Conservation (phyloP, 2,797 vertebrate species). For the Rhinoraja longicauda region DNA sequence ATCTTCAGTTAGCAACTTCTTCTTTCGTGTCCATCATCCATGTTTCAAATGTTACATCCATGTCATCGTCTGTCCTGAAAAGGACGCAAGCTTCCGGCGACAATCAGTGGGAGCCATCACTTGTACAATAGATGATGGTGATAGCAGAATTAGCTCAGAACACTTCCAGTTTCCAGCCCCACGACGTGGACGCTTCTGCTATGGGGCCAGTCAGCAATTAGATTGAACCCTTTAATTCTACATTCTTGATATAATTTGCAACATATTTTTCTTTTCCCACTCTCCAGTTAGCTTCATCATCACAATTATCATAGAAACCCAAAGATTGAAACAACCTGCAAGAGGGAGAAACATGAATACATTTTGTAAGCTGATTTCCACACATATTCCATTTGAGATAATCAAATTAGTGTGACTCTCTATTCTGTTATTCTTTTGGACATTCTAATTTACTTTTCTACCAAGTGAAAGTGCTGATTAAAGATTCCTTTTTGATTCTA, state of each 20-base stretch:
- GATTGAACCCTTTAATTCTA: neutral
- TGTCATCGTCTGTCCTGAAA: too few species aligned
- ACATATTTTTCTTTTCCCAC: neutral
- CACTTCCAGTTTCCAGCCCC: too few species aligned
- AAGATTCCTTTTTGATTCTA: neutral
- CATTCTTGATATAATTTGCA: neutral
- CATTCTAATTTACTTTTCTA: neutral
- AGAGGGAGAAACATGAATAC: neutral
- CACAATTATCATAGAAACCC: neutral
- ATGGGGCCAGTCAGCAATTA: too few species aligned
- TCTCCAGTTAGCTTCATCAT: neutral
- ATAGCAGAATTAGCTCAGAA: too few species aligned
- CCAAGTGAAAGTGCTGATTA: neutral
- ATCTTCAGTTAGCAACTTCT: too few species aligned
- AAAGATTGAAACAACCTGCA: neutral
- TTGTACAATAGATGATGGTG: too few species aligned
- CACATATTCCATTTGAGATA: neutral
- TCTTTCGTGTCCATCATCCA: too few species aligned
- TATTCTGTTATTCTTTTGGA: neutral
- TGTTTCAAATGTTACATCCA: too few species aligned
- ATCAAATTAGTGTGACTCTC: neutral
- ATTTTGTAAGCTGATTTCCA: neutral
- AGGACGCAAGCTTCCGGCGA: too few species aligned
- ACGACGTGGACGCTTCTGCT: too few species aligned
- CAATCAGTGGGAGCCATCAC: too few species aligned